Evolutionary conservation across 2,888 invertebrate species (phyloP), one percentile per base, ranked within the genome.

Genomic region (Scaptomyza cyrtandrae): DNA sequence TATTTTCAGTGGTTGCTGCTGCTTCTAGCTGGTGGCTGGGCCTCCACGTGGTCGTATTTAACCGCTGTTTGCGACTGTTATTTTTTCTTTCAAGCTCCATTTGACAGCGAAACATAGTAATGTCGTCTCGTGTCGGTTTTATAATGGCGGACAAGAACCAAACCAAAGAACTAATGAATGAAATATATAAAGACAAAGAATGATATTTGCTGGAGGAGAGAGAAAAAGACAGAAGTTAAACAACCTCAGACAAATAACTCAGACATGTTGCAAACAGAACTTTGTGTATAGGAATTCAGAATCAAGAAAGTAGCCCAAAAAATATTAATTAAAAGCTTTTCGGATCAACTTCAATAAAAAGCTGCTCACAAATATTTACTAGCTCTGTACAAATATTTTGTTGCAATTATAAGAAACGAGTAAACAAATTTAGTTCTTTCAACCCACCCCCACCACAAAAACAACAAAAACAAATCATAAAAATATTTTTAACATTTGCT

Each of bases 51-150:
- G 19, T 24, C 44, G 13, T 59, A 31, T 52, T 57, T 54, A 45
- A 64, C 48, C 43, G 56, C 64, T 62, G 63, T 31, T 80, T 61
- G 62, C 53, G 43, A 66, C 75, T 67, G 71, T 67, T 74, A 69
- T 66, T 41, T 35, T 35, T 35, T 35, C 11, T 64, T 58, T 81
- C 50, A 73, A 53, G 80, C 86, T 67, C 86, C 84, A 86, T 86
- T 86, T 86, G 80, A 45, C 53, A 53, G n/a, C 63, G 61, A 66
- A 75, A 82, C 76, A 75, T 58, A 54, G 60, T 85, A 78, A 75
- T 71, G 79, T 66, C 62, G 76, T 66, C 76, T 75, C 64, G 73
- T 48, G 69, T 55, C n/a, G 68, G 68, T 71, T 71, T 71, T 59
- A 63, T 78, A 82, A 86, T 86, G 86, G 62, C 53, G 35, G 7